Percentiles rank a stretch among this genome's conserved stretches.
These are phyloP conservation scores for Alentia gelatinosa DNA, from an alignment of 2,888 invertebrate species.

Conservation along the genomic window DNA sequence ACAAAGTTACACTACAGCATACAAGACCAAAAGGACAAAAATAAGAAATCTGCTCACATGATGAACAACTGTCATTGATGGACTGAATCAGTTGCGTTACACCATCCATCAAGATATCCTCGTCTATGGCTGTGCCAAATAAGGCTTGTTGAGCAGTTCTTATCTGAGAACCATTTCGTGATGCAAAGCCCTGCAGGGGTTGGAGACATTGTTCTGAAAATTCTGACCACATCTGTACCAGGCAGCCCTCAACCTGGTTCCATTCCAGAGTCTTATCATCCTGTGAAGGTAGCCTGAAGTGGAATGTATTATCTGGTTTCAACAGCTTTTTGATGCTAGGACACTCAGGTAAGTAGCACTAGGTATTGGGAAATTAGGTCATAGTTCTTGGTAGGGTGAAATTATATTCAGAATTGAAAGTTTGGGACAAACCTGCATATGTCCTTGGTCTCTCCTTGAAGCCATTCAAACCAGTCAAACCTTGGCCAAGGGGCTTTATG, in stretches of 20 bases:
- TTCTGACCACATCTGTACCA: neutral
- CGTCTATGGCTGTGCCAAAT: neutral
- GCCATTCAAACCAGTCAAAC: too few species aligned
- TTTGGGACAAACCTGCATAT: too few species aligned
- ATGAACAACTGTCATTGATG: neutral
- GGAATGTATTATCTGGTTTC: too few species aligned
- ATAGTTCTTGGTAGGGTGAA: too few species aligned
- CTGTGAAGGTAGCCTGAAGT: neutral
- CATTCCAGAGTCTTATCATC: neutral
- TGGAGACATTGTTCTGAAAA: neutral
- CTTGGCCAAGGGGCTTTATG: too few species aligned
- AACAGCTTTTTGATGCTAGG: too few species aligned
- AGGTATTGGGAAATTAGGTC: too few species aligned
- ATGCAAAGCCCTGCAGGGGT: neutral
- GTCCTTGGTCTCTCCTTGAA: too few species aligned
- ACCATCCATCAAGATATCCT: neutral
- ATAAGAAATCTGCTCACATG: neutral
- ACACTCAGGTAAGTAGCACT: too few species aligned
- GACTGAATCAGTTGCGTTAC: neutral
- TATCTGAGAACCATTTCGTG: neutral
- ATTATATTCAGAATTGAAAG: too few species aligned
- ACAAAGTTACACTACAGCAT: neutral
- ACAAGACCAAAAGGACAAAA: neutral
- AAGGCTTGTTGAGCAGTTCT: neutral
- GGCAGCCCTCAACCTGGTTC: neutral